Evolutionary conservation across 1,140 invertebrate species (phyloP).

Genomic region (Tetramorium parvispinum): DNA sequence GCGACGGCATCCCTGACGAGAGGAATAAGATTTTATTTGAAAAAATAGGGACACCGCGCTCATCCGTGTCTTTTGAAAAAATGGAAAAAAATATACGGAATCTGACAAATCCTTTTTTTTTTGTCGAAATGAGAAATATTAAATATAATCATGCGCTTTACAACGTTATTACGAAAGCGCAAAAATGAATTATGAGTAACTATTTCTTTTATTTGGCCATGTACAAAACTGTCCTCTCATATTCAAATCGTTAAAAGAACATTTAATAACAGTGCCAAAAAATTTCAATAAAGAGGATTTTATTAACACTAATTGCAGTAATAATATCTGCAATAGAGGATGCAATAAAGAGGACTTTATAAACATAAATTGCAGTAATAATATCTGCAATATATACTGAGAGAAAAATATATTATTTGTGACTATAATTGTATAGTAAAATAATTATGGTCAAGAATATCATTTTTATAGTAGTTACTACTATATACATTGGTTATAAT

Average conservation of each 20-base stretch:
- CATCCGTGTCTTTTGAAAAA: background rate
- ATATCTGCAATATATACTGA: too few relatives aligned
- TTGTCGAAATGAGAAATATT: background rate
- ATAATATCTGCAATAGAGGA: too few relatives aligned
- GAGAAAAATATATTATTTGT: too few relatives aligned
- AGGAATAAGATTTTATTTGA: conserved; percentile 11
- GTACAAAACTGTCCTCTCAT: background rate
- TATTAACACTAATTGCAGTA: too few relatives aligned
- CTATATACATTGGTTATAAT: too few relatives aligned
- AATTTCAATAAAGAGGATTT: too few relatives aligned
- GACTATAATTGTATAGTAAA: too few relatives aligned
- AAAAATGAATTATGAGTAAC: background rate
- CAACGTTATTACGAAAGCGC: background rate
- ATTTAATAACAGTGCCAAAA: background rate
- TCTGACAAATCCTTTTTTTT: background rate
- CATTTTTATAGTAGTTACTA: too few relatives aligned
- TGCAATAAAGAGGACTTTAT: too few relatives aligned
- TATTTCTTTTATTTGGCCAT: background rate
- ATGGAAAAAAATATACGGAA: background rate
- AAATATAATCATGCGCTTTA: background rate
- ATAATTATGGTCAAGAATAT: too few relatives aligned
- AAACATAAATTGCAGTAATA: too few relatives aligned
- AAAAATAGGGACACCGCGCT: background rate
- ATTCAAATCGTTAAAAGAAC: background rate
- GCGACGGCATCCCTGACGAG: background rate